Base-by-base conservation (phyloP, 53 echinoderm and acorn worm species). In the Zoroaster sp. region DNA sequence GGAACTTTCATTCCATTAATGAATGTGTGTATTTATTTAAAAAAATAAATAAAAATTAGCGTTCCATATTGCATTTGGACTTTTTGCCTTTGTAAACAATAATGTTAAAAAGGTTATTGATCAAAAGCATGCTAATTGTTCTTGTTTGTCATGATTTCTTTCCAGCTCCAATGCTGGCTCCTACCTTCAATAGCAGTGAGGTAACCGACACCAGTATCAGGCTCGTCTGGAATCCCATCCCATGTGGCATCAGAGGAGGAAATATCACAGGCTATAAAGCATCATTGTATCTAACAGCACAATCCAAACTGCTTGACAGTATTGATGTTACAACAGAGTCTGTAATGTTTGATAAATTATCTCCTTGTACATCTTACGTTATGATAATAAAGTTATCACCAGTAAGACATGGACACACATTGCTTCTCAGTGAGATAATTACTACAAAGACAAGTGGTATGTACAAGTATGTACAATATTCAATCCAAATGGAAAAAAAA, bases 161-260 rank as follows among this genome's bases (percentile, higher is more conserved):
- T n/a, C n/a, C 45, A 79, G 79, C 9, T 15, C 79, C 52, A 10
- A 9, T 15, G 14, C 23, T 39, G 6, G 23, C 78, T 3, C 78
- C 78, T 38, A 35, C 30, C 17, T 36, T 77, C 7, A 18, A 54
- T 35, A 38, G 17, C 10, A 54, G 54, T 53, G 15, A 8, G 1
- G 41, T 49, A 21, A 87, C 87, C 31, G 18, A 4, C 18, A 3
- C 28, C 39, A 87, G 87, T 21, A 59, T 75, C 87, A 40, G 42
- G 15, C 35, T 74, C 3, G 21, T 17, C 21, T 87, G 87, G 87
- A 43, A 87, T n/a, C 40, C 28, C 21, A 51, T 75, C 39, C 75
- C 66, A 3, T 87, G 87, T 33, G 75, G 87, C 7, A 74, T 9
- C 20, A 74, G 38, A 65, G 87, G 87, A 7, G 87, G 87, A 13